These are phyloP conservation scores for Andrena marginata DNA, from an alignment of 2,888 invertebrate genomes.

Conservation along the genomic window DNA sequence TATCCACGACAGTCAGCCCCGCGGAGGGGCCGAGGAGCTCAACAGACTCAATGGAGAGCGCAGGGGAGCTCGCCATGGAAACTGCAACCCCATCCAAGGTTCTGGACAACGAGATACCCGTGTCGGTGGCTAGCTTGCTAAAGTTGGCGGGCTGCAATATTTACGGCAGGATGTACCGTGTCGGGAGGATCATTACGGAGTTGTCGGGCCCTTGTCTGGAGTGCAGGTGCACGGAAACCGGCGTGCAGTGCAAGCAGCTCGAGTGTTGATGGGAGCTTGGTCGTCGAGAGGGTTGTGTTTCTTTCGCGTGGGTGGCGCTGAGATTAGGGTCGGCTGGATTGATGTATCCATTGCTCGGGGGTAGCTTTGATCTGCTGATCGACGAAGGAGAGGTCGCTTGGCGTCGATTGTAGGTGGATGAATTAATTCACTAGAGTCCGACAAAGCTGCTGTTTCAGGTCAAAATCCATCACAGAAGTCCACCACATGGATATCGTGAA, in stretches of 20 bases:
- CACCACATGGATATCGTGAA: too few relatives aligned
- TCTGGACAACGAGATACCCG: conserved; percentile 75
- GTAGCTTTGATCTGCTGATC: too few relatives aligned
- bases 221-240: conserved; percentile 94
- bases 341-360: not conserved
- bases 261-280: conserved; percentile 85
- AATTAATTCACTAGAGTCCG: too few relatives aligned
- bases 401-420: too few relatives aligned
- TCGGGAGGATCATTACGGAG: conserved; percentile 93
- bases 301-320: not conserved
- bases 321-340: conserved; percentile 25
- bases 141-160: conserved; percentile 96
- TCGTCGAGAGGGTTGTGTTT: conserved; percentile 10
- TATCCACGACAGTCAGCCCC: not conserved
- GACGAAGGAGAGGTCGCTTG: too few relatives aligned
- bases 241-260: conserved; percentile 92
- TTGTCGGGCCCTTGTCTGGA: conserved; percentile 93
- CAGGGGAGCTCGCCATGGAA: conserved; percentile 43
- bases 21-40: conserved; percentile 19
- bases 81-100: conserved; percentile 65
- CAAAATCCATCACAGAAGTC: too few relatives aligned
- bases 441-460: too few relatives aligned
- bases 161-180: conserved; percentile 94
- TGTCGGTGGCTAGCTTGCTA: conserved; percentile 87
- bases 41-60: not conserved